phyloP scores from a whole-genome alignment of 2,888 invertebrate species.

The Laothoe populi region DNA sequence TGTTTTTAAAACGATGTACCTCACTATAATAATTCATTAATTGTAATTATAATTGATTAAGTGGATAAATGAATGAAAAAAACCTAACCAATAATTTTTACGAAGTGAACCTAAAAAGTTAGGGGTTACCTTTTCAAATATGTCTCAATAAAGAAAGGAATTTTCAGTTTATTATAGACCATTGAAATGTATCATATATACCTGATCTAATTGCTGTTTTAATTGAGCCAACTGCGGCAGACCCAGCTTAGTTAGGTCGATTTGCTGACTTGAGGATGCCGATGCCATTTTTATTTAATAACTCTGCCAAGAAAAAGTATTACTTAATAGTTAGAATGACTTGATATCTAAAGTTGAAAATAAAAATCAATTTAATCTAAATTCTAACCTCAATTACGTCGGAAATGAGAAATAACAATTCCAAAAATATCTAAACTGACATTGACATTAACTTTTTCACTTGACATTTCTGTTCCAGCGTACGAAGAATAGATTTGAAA shows the following conservation, averaged over 20 bases:
- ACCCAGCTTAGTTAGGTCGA: constrained; percentile 92
- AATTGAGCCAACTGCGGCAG: constrained; percentile 92
- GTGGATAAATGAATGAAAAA: no score
- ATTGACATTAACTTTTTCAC: not conserved
- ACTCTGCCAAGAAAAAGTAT: constrained; percentile 31
- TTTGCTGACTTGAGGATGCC: constrained; percentile 87
- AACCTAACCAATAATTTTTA: no score
- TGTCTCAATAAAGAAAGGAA: not conserved
- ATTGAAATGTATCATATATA: constrained; percentile 51
- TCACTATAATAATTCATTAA: no score
- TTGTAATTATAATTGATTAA: no score
- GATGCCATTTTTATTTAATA: constrained; percentile 78
- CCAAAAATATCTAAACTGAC: not conserved
- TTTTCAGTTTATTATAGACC: not conserved
- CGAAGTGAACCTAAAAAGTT: no score
- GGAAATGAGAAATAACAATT: constrained; percentile 1
- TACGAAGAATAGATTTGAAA: not conserved
- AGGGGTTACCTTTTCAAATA: no score
- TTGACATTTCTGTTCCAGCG: not conserved
- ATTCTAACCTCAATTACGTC: constrained; percentile 3
- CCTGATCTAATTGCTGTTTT: constrained; percentile 95
- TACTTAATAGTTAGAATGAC: not conserved
- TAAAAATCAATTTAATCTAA: not conserved
- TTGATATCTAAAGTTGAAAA: not conserved
- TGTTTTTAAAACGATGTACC: no score